A percentile compares a stretch with the other conserved stretches of the same genome.
These are phyloP conservation scores for Thera obeliscata DNA, from an alignment of 2,888 invertebrate species.

Conservation along the genomic window DNA sequence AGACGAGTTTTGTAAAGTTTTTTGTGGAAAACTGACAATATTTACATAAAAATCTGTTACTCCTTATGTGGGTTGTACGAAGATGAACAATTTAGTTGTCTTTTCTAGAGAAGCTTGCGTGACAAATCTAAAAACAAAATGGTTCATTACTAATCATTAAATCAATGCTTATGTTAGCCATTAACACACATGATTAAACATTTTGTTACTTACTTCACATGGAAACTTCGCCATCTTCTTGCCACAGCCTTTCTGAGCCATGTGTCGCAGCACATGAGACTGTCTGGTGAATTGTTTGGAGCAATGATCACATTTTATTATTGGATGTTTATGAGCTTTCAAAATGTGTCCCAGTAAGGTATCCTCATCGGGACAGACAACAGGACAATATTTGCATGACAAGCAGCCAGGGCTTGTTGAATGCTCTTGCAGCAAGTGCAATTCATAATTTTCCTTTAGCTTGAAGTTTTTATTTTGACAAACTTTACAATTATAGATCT, in stretches of 20 bases:
- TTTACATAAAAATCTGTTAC: slow-evolving; percentile 59
- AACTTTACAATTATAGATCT: slow-evolving; percentile 69
- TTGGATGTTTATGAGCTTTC: slow-evolving; percentile 81
- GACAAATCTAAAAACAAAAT: slow-evolving; percentile 82
- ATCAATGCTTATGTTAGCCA: not conserved
- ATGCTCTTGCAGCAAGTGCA: slow-evolving; percentile 89
- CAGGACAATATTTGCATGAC: slow-evolving; percentile 87
- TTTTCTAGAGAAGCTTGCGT: slow-evolving; percentile 87
- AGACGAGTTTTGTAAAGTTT: slow-evolving; percentile 70
- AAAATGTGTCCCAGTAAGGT: slow-evolving; percentile 87
- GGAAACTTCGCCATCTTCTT: slow-evolving; percentile 50
- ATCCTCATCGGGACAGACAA: slow-evolving; percentile 86
- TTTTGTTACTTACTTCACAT: slow-evolving; percentile 65
- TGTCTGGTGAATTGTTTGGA: slow-evolving; percentile 89
- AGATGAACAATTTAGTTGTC: slow-evolving; percentile 91
- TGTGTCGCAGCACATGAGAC: slow-evolving; percentile 89
- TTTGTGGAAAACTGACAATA: slow-evolving; percentile 61
- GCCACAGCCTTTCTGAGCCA: slow-evolving; percentile 88
- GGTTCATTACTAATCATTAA: slow-evolving; percentile 1
- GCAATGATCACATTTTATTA: slow-evolving; percentile 87
- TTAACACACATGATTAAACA: not conserved
- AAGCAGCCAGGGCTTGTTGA: slow-evolving; percentile 84
- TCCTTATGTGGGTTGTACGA: slow-evolving; percentile 78
- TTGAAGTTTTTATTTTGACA: slow-evolving; percentile 89
- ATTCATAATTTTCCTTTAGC: slow-evolving; percentile 86